Conservation (phyloP, 2,113 vertebrate genomes). For the Microcebus lehilahytsara region DNA sequence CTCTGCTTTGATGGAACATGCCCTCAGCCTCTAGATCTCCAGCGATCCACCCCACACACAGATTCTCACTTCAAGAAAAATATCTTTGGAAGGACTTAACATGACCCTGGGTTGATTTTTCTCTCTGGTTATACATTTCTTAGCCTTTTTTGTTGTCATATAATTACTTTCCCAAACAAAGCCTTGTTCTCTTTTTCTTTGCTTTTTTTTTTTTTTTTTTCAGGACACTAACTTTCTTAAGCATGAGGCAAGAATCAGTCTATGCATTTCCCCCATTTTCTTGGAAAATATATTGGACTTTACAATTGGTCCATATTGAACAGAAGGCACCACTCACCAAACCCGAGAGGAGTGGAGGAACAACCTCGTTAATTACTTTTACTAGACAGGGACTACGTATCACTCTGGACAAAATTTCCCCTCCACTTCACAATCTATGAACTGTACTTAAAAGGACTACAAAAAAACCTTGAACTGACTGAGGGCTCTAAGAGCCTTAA, state of each 20-base stretch:
- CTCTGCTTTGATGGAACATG: no score
- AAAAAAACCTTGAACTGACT: neutral
- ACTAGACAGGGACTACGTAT: neutral
- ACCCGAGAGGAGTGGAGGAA: fast-evolving
- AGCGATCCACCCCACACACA: fast-evolving
- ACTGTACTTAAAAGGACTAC: neutral
- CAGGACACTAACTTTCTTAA: neutral
- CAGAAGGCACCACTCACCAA: neutral
- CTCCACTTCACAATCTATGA: neutral
- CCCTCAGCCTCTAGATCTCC: neutral
- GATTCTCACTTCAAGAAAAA: neutral
- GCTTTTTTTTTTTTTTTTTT: neutral
- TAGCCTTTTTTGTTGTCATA: neutral
- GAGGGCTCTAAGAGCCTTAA: neutral
- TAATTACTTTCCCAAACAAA: neutral
- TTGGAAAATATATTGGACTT: neutral
- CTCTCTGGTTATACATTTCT: neutral
- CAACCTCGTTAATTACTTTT: neutral
- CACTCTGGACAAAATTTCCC: neutral
- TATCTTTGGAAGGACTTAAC: neutral
- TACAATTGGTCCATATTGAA: neutral
- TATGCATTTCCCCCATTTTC: neutral
- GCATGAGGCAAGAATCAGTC: neutral
- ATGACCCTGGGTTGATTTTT: neutral
- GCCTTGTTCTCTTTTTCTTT: fast-evolving